Percentiles rank a stretch among this genome's conserved stretches.
Evolutionary conservation across 2,113 vertebrate genomes (phyloP).

Genomic region (Globicephala melas): DNA sequence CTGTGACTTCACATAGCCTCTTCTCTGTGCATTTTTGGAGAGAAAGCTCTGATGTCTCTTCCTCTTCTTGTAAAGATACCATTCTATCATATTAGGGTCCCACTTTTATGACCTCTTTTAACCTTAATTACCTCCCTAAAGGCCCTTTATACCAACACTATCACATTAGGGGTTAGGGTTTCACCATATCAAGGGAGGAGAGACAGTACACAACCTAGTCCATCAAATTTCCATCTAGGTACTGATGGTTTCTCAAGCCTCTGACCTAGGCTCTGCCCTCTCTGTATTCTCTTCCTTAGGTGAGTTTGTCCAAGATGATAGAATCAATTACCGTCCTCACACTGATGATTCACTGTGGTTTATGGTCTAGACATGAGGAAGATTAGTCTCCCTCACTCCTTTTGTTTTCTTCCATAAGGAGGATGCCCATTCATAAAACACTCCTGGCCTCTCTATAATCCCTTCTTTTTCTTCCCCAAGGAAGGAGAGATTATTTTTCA

Average conservation of each 20-base stretch:
- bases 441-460: background rate
- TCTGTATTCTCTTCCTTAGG: background rate
- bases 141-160: background rate
- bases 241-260: background rate
- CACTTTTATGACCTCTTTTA: background rate
- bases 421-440: background rate
- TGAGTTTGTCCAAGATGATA: background rate
- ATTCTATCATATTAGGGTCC: background rate
- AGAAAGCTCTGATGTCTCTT: background rate
- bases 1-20: background rate
- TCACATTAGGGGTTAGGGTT: background rate
- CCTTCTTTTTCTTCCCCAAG: background rate
- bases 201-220: background rate
- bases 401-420: background rate
- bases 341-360: background rate
- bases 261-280: background rate
- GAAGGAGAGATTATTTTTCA: background rate
- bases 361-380: background rate
- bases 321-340: background rate
- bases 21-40: background rate
- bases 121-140: background rate
- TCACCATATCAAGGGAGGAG: background rate
- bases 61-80: background rate
- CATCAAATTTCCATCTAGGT: background rate
- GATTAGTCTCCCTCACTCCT: background rate